A percentile compares a stretch with the other conserved stretches of the same genome.
Conservation (phyloP, 2,113 vertebrate genomes). For the Gnathonemus longibarbis region DNA sequence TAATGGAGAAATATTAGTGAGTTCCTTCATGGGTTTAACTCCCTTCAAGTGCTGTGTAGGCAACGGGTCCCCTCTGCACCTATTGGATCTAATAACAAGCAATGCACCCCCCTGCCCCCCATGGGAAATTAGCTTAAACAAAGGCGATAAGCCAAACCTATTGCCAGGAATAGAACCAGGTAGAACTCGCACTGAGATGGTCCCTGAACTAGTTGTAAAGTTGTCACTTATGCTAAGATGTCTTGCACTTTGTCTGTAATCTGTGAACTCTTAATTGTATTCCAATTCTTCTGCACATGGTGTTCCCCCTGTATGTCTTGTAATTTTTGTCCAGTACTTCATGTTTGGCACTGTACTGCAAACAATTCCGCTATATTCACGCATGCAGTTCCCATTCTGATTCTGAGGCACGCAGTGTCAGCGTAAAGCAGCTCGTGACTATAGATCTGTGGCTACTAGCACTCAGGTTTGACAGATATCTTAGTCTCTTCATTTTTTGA, state of each 20-base stretch:
- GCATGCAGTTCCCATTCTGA: not conserved
- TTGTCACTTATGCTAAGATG: not conserved
- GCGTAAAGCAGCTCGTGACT: not conserved
- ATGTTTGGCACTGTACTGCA: not conserved
- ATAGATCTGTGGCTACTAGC: not conserved
- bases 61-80: not conserved
- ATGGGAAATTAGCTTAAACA: not conserved
- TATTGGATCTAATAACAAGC: not conserved
- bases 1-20: not conserved
- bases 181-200: not conserved
- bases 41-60: not conserved
- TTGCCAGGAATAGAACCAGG: not conserved
- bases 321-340: not conserved
- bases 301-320: not conserved
- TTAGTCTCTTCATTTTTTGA: not conserved
- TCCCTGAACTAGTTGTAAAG: not conserved
- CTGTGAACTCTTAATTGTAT: not conserved
- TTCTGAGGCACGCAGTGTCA: not conserved
- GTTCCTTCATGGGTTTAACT: not conserved
- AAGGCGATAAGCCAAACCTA: not conserved
- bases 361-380: not conserved
- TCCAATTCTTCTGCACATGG: not conserved
- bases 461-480: not conserved
- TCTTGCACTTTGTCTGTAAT: not conserved
- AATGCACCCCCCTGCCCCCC: not conserved